Conservation (phyloP, 2,888 invertebrate genomes). For the Hoplodrina blanda region DNA sequence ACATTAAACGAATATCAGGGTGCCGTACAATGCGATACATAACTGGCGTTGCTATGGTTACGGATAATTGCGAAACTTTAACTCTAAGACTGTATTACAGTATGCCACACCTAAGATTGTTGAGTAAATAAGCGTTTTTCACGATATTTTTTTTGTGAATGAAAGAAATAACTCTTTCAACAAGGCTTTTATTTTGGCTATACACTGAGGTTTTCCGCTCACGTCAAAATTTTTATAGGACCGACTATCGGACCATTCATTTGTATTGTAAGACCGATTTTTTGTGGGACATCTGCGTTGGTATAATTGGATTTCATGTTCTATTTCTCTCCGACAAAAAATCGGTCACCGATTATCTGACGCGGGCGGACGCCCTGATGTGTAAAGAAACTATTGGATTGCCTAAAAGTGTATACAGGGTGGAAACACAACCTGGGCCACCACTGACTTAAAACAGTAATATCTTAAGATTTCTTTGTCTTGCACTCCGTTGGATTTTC, state of each 20-base stretch:
- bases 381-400: slow-evolving; percentile 1
- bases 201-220: neutral
- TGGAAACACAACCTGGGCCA: too few relatives aligned
- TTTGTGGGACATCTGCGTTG: too few relatives aligned
- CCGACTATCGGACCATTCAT: too few relatives aligned
- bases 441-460: too few relatives aligned
- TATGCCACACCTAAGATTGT: slow-evolving; percentile 55
- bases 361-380: too few relatives aligned
- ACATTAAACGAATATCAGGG: slow-evolving; percentile 82
- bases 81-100: slow-evolving; percentile 65
- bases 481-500: too few relatives aligned
- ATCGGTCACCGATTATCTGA: too few relatives aligned
- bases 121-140: neutral
- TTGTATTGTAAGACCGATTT: too few relatives aligned
- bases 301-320: too few relatives aligned
- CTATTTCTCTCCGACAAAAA: too few relatives aligned
- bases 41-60: slow-evolving; percentile 76
- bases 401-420: neutral
- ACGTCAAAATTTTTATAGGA: too few relatives aligned
- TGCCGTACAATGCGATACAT: slow-evolving; percentile 81
- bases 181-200: neutral
- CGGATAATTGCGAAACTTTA: slow-evolving; percentile 73
- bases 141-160: neutral
- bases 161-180: neutral
- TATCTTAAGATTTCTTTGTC: too few relatives aligned